Percentiles rank a stretch among this genome's conserved stretches.
Evolutionary conservation across 2,113 vertebrate genomes (phyloP).

Genomic region (Lamprologus tigripictilis): DNA sequence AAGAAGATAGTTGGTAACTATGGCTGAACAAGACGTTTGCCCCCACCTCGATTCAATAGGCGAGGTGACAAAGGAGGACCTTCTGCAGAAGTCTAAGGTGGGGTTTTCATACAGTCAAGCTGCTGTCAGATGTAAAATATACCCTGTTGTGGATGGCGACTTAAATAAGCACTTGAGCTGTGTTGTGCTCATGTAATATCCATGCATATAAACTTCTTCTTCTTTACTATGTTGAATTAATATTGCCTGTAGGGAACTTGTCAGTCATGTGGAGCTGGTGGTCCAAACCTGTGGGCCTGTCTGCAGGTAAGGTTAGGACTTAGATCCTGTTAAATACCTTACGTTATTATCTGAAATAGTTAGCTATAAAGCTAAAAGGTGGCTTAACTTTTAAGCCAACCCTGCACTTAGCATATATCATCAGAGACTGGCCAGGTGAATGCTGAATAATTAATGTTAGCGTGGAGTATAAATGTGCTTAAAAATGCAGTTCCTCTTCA

Average conservation of each 20-base stretch:
- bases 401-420: neutral
- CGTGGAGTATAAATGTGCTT: neutral
- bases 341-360: neutral
- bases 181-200: neutral
- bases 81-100: conserved; percentile 93
- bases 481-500: neutral
- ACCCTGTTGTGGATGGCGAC: neutral
- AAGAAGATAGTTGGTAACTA: conserved; percentile 53
- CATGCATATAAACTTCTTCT: neutral
- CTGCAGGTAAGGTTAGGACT: conserved; percentile 80
- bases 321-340: neutral
- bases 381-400: neutral
- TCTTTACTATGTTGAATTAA: neutral
- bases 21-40: conserved; percentile 84
- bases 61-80: conserved; percentile 92
- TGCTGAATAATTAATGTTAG: conserved; percentile 2
- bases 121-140: neutral
- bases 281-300: conserved; percentile 97
- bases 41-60: conserved; percentile 92
- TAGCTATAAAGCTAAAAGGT: neutral
- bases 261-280: conserved; percentile 89
- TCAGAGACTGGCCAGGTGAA: neutral
- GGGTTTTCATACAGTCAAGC: neutral
- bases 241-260: conserved; percentile 82
- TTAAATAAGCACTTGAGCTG: neutral